Percentiles rank a stretch among this genome's conserved stretches.
phyloP scores from a whole-genome alignment of 2,113 vertebrate genomes.

The Sinocyclocheilus grahami region DNA sequence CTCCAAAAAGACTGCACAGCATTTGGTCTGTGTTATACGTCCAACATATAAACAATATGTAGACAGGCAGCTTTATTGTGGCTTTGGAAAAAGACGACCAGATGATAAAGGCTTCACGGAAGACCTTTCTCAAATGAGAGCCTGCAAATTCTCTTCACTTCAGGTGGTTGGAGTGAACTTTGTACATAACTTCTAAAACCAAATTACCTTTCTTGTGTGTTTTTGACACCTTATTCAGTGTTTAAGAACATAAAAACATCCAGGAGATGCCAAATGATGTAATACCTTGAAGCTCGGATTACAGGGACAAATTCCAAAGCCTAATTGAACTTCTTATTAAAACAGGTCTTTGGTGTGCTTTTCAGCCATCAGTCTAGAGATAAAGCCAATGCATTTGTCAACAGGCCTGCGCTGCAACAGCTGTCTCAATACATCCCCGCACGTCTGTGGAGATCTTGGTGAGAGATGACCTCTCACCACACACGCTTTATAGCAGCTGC shows the following conservation, averaged over 20 bases:
- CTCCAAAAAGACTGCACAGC: conserved; percentile 36
- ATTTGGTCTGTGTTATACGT: conserved; percentile 36
- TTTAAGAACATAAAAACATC: conserved; percentile 2
- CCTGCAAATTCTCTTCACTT: neutral
- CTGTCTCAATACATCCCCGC: conserved; percentile 74
- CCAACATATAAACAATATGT: conserved; percentile 42
- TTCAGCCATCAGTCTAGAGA: conserved; percentile 56
- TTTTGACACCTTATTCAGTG: neutral
- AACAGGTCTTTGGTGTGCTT: conserved; percentile 33
- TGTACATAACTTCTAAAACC: neutral
- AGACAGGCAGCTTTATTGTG: conserved; percentile 35
- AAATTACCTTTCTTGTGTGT: neutral
- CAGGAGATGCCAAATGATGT: neutral
- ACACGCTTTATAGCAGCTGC: conserved; percentile 71
- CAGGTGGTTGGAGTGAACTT: neutral
- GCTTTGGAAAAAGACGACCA: conserved; percentile 25
- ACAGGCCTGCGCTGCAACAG: conserved; percentile 72
- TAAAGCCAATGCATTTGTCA: conserved; percentile 69
- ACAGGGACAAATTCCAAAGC: neutral
- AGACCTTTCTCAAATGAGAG: neutral
- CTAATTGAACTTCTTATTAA: conserved; percentile 8
- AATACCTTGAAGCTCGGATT: neutral
- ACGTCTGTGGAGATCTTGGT: conserved; percentile 73
- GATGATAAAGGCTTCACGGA: neutral
- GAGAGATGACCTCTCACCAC: conserved; percentile 73